Evolutionary conservation across 2,113 vertebrate genomes (phyloP).

Genomic region (Poicephalus gulielmi): DNA sequence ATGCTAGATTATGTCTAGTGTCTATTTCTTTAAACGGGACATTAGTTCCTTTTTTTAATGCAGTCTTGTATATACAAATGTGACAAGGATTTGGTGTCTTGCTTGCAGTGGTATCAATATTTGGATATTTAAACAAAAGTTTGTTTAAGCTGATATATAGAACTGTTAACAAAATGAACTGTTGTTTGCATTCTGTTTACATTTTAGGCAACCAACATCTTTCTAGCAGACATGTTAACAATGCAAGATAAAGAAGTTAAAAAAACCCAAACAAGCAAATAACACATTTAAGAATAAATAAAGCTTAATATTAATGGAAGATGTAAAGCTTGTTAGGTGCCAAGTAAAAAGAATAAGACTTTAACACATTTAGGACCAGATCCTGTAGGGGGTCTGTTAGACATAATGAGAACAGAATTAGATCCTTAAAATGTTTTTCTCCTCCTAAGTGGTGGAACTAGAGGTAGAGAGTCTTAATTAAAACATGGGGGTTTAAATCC

Average conservation of each 20-base stretch:
- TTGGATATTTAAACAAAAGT: background rate
- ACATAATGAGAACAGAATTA: background rate
- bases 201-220: background rate
- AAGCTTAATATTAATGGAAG: background rate
- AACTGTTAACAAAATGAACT: background rate
- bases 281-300: background rate
- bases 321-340: background rate
- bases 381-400: background rate
- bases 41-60: background rate
- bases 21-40: slow-evolving; percentile 2
- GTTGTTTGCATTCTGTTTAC: background rate
- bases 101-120: background rate
- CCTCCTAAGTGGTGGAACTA: background rate
- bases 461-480: background rate
- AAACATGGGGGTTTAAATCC: background rate
- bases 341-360: background rate
- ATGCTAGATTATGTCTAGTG: background rate
- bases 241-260: background rate
- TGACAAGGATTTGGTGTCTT: background rate
- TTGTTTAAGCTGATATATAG: background rate
- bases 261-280: background rate
- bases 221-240: background rate
- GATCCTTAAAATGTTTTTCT: background rate
- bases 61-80: background rate
- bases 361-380: background rate